These are phyloP conservation scores for Hypothenemus hampei DNA, from an alignment of 1,140 invertebrate species.

Conservation along the genomic window DNA sequence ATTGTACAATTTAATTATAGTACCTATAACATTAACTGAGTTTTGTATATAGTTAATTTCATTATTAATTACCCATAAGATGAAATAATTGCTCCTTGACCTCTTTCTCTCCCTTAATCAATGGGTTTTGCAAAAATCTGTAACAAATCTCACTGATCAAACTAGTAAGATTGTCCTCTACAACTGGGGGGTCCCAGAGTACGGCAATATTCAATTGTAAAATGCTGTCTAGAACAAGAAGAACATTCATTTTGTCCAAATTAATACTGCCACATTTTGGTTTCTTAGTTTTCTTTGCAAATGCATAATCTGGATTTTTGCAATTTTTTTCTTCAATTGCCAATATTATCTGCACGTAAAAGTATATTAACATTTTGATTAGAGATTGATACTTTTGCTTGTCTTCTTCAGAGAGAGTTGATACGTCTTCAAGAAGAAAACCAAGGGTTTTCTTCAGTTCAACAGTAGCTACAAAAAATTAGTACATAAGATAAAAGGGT, in stretches of 20 bases:
- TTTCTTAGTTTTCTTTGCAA: constrained; percentile 22
- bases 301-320: constrained; percentile 28
- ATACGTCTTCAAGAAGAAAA: constrained; percentile 37
- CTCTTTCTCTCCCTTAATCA: constrained; percentile 50
- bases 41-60: constrained; percentile 1
- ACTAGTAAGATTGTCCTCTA: constrained; percentile 57
- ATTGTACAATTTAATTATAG: constrained; percentile 62
- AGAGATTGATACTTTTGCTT: constrained; percentile 35
- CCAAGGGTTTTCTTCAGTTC: constrained; percentile 30
- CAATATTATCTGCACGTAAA: constrained; percentile 34
- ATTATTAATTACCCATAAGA: constrained; percentile 51
- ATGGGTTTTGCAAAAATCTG: constrained; percentile 58
- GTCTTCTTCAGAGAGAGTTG: constrained; percentile 34
- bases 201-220: constrained; percentile 41
- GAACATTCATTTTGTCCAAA: constrained; percentile 31
- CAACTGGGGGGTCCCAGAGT: constrained; percentile 65
- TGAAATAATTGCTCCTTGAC: constrained; percentile 56
- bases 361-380: constrained; percentile 39
- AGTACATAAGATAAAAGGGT: neutral
- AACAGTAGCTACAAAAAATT: constrained; percentile 25
- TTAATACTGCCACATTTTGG: constrained; percentile 13
- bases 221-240: constrained; percentile 32
- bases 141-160: constrained; percentile 59
- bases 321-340: constrained; percentile 33
- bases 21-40: constrained; percentile 28